phyloP scores from a whole-genome alignment of 2,797 vertebrate species.

The Gymnopithys bicolor region DNA sequence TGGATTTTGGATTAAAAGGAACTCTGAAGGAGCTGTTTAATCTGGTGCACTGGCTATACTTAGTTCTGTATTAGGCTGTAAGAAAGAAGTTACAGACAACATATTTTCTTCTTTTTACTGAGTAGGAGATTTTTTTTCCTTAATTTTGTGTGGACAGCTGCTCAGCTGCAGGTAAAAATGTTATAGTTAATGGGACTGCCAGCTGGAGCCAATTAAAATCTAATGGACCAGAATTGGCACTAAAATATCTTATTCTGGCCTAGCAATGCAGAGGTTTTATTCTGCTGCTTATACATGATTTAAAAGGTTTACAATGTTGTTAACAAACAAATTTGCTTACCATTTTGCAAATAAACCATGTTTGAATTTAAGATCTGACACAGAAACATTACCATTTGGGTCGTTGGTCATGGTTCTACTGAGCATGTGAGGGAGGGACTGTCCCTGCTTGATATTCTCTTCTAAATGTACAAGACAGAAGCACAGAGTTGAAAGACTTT shows the following conservation, averaged over 20 bases:
- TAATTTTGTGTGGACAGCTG: constrained; percentile 56
- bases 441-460: background rate
- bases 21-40: background rate
- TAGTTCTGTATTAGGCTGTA: background rate
- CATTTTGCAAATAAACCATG: background rate
- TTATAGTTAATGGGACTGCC: constrained; percentile 30
- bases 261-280: background rate
- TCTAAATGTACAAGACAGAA: background rate
- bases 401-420: background rate
- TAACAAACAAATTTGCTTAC: background rate
- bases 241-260: constrained; percentile 21
- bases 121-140: constrained; percentile 1
- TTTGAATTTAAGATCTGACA: background rate
- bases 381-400: background rate
- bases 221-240: constrained; percentile 37
- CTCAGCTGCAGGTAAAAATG: constrained; percentile 52
- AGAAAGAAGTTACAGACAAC: background rate
- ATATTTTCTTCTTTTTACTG: background rate
- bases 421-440: background rate
- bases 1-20: background rate
- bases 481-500: background rate
- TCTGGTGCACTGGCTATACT: background rate
- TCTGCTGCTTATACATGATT: constrained; percentile 1
- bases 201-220: constrained; percentile 66
- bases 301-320: constrained; percentile 1